phyloP scores from a whole-genome alignment of 1,140 invertebrate genomes.

The Holcopasites calliopsidis region DNA sequence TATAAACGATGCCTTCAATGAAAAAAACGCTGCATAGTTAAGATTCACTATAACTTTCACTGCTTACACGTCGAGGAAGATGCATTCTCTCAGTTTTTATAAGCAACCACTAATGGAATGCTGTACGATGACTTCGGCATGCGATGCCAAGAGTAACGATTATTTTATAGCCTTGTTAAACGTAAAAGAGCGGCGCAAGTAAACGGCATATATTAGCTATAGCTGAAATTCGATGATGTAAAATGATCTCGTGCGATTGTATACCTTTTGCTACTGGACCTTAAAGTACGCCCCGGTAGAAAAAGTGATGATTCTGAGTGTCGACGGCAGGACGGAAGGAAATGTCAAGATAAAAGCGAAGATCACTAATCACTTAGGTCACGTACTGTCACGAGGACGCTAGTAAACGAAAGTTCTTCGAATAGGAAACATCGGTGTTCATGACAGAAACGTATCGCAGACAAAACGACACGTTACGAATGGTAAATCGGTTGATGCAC shows the following conservation, averaged over 20 bases:
- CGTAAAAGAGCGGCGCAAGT: background rate
- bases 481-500: background rate
- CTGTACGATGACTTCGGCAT: background rate
- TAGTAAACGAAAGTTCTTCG: slow-evolving; percentile 3
- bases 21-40: background rate
- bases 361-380: slow-evolving; percentile 4
- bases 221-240: too few relatives aligned
- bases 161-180: background rate
- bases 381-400: slow-evolving; percentile 26
- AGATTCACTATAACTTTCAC: background rate
- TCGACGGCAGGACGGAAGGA: slow-evolving; percentile 28
- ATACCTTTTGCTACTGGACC: slow-evolving; percentile 21
- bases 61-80: background rate
- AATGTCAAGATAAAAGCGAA: slow-evolving; percentile 15
- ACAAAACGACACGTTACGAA: slow-evolving; percentile 8
- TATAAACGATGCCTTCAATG: background rate
- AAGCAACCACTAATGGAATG: background rate
- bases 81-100: background rate
- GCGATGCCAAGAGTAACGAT: background rate
- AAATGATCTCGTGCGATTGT: background rate
- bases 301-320: slow-evolving; percentile 10
- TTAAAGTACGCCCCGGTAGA: slow-evolving; percentile 7
- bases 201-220: background rate
- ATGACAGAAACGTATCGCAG: slow-evolving; percentile 19
- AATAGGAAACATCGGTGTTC: slow-evolving; percentile 9